Conservation (phyloP, 2,888 invertebrate genomes). For the Atherix ibis region DNA sequence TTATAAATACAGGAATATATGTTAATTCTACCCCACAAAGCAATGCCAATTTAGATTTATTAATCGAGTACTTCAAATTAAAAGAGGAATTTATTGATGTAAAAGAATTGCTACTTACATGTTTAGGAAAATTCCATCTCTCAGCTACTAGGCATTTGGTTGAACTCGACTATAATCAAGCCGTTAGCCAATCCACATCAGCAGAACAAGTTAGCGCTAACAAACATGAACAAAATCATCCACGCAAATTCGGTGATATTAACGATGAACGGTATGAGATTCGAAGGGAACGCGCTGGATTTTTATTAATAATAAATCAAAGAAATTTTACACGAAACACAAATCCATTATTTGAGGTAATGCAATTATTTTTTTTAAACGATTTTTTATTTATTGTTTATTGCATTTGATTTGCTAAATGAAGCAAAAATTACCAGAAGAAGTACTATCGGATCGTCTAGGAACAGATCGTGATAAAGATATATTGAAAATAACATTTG, state of each 20-base stretch:
- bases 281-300: constrained; percentile 19
- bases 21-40: constrained; percentile 9
- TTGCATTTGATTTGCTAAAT: neutral
- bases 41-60: constrained; percentile 21
- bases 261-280: constrained; percentile 15
- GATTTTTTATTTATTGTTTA: neutral
- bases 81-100: constrained; percentile 18
- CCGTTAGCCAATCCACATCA: constrained; percentile 2
- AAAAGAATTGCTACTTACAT: constrained; percentile 15
- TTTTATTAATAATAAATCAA: constrained; percentile 27
- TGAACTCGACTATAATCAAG: too few species aligned
- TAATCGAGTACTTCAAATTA: constrained; percentile 18
- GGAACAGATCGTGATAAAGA: constrained; percentile 25
- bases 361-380: constrained; percentile 1
- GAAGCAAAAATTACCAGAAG: constrained; percentile 17
- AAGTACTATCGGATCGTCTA: constrained; percentile 14
- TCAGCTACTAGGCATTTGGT: too few species aligned
- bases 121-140: constrained; percentile 5
- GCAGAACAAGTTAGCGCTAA: constrained; percentile 3
- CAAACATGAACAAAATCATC: constrained; percentile 6
- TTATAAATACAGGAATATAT: constrained; percentile 18
- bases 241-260: constrained; percentile 2
- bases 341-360: constrained; percentile 18
- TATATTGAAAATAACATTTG: constrained; percentile 18
- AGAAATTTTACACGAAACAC: constrained; percentile 18